Base-by-base conservation (phyloP, 1,140 invertebrate species). In the Bombus consobrinus region DNA sequence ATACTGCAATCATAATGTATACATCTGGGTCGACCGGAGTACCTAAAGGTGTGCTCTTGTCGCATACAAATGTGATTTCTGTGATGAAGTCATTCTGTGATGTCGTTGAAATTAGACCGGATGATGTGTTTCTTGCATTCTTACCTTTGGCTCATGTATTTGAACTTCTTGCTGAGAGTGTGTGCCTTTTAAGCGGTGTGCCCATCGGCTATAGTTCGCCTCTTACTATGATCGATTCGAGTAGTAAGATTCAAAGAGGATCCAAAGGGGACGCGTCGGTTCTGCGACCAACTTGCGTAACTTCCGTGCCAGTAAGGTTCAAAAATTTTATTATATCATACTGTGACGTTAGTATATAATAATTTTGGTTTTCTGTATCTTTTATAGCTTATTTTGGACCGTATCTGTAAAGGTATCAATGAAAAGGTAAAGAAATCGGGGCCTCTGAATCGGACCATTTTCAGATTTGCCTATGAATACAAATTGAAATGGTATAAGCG, bases 81-180 rank as follows among this genome's bases (percentile, higher is more conserved):
- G 98, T 98, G 6, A 96, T 99, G 91, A 97, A 98, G 91, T 97
- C 98, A 10, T 99, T 99, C 94, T 97, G 97, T 57, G 97, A 98
- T 92, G 97, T 97, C 68, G 97, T 98, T 32, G 94, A 96, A 47
- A 97, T 98, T 73, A 96, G 94, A 92, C 94, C 96, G 1, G 96
- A 97, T 84, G 99, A 99, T 93, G 96, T 98, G 28, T 98, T 99
- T 89, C 97, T 99, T 93, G 99, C 98, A 64, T 99, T 99, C 95
- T 96, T 99, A 80, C 99, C 99, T 22, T 95, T 99, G 73, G 99
- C 99, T 68, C 99, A 99, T 95, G 99, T 99, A 3, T 98, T 99
- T 90, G 99, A 99, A 95, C 96, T 99, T 68, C 96, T 98, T 73
- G 97, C 97, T 18, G 97, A 98, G 92, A 97, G 96, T 89, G 96